These are phyloP conservation scores for Pygoscelis adeliae DNA, from an alignment of 2,113 vertebrate species.

Conservation along the genomic window DNA sequence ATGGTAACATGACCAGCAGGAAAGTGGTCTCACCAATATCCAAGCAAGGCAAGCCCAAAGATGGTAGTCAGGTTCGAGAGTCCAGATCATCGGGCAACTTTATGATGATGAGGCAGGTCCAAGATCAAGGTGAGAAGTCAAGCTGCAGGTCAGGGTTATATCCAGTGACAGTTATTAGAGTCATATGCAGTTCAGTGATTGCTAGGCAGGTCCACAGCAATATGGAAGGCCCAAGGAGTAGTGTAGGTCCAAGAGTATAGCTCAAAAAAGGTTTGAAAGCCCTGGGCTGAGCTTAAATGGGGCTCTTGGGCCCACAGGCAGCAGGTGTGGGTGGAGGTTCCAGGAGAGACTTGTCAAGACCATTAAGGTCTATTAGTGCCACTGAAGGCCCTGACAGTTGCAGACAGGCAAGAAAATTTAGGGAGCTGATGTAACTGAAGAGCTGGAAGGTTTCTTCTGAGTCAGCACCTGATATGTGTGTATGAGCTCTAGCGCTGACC, in stretches of 20 bases:
- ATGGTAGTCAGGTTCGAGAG: neutral
- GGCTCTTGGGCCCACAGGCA: neutral
- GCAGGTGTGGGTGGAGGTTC: neutral
- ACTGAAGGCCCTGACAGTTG: neutral
- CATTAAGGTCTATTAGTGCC: neutral
- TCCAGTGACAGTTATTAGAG: neutral
- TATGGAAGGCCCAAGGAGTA: neutral
- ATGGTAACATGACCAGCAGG: neutral
- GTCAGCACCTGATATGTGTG: neutral
- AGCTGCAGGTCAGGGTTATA: neutral
- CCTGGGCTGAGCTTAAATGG: neutral
- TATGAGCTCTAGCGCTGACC: neutral
- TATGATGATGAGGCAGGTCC: neutral
- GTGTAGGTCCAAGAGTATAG: neutral
- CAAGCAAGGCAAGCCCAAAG: neutral
- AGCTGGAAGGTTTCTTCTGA: neutral
- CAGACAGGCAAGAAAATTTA: neutral
- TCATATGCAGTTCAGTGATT: neutral
- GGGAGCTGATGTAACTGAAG: neutral
- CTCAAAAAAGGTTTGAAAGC: neutral
- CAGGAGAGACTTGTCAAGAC: neutral
- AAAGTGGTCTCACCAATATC: neutral
- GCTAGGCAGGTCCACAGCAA: neutral
- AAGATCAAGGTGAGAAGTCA: neutral
- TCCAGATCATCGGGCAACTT: neutral